Conservation (phyloP, 2,797 vertebrate genomes). For the Xenopus petersii region DNA sequence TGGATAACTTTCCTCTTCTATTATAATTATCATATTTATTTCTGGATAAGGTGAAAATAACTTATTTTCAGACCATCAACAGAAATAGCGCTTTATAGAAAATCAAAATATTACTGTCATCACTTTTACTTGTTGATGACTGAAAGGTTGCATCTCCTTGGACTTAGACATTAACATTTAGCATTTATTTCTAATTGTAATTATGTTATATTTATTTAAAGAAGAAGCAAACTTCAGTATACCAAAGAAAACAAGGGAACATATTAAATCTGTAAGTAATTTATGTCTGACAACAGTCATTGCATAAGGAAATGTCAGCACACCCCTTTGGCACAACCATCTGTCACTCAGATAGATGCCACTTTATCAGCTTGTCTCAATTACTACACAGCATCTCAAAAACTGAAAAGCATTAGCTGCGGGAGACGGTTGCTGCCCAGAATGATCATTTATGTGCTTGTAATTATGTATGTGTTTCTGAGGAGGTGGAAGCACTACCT, state of each 20-base stretch:
- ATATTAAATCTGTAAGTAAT: conserved; percentile 26
- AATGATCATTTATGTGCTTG: not conserved
- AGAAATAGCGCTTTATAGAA: too few relatives aligned
- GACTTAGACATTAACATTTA: too few relatives aligned
- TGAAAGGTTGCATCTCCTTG: too few relatives aligned
- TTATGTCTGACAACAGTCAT: conserved; percentile 20
- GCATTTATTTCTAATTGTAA: too few relatives aligned
- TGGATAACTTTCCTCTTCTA: too few relatives aligned
- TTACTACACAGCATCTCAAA: not conserved
- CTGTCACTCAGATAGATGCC: conserved; percentile 26
- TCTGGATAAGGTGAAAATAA: too few relatives aligned
- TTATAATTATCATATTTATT: too few relatives aligned
- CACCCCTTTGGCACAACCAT: not conserved
- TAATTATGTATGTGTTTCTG: too few relatives aligned
- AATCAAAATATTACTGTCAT: too few relatives aligned
- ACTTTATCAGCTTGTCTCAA: not conserved
- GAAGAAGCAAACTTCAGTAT: not conserved
- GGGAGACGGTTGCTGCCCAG: not conserved
- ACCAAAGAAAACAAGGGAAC: conserved; percentile 4
- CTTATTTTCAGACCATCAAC: too few relatives aligned
- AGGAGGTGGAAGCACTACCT: too few relatives aligned
- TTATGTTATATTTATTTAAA: not conserved
- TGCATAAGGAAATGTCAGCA: conserved; percentile 16
- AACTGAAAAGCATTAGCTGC: not conserved
- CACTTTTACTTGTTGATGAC: too few relatives aligned